phyloP scores from a whole-genome alignment of 2,113 vertebrate species.

The Fregetta grallaria region DNA sequence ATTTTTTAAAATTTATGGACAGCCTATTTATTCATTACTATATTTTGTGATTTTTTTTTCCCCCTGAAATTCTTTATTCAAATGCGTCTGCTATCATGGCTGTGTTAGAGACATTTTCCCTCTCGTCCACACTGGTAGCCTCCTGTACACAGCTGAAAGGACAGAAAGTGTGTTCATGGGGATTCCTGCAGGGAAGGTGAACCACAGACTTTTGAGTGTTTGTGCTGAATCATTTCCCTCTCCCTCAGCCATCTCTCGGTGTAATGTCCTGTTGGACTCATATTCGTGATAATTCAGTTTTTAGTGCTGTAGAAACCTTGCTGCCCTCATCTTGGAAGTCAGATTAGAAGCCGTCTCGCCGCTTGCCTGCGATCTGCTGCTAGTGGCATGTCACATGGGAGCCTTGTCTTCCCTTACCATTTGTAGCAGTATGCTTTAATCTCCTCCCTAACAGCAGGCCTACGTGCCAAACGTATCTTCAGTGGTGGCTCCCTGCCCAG shows the following conservation, averaged over 20 bases:
- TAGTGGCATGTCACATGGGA: neutral
- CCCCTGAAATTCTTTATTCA: neutral
- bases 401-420: neutral
- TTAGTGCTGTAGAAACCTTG: neutral
- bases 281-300: neutral
- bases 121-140: neutral
- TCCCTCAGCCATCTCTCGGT: neutral
- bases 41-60: neutral
- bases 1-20: neutral
- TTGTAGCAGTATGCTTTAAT: neutral
- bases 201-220: neutral
- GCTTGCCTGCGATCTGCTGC: neutral
- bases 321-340: neutral
- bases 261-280: rapidly evolving
- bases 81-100: rapidly evolving
- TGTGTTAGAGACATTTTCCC: neutral
- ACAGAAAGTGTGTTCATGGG: neutral
- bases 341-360: neutral
- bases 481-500: neutral
- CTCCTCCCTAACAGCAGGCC: neutral
- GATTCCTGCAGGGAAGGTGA: neutral
- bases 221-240: neutral
- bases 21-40: neutral
- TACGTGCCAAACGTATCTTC: neutral
- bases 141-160: neutral